Evolutionary conservation across 2,888 invertebrate species (phyloP).

Genomic region (Micropterix aruncella): DNA sequence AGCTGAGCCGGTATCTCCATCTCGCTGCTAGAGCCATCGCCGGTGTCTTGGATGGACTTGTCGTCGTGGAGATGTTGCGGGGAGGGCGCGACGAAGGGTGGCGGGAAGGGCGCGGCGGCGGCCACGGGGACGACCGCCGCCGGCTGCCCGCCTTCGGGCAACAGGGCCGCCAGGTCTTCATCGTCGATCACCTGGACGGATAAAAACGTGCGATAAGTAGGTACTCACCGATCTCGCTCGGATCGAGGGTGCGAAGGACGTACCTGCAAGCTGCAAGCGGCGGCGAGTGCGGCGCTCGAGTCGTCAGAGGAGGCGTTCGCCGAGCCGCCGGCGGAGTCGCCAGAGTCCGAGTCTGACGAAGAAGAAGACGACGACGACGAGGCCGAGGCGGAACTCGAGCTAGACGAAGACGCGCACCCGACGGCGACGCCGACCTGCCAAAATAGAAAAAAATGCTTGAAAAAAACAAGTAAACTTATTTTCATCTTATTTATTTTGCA

Average conservation of each 20-base stretch:
- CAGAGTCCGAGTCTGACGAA: constrained; percentile 26
- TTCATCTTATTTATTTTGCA: no score
- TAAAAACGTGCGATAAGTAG: not conserved
- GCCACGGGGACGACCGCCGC: constrained; percentile 14
- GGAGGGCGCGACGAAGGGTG: constrained; percentile 31
- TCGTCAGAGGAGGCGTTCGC: constrained; percentile 31
- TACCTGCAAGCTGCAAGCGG: constrained; percentile 41
- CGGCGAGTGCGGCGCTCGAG: constrained; percentile 40
- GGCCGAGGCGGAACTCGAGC: constrained; percentile 28
- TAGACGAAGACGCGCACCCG: constrained; percentile 23
- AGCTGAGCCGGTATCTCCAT: constrained; percentile 61
- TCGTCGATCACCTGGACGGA: constrained; percentile 56
- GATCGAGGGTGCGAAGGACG: no score
- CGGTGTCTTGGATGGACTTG: constrained; percentile 36
- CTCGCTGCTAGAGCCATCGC: constrained; percentile 55
- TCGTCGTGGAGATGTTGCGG: constrained; percentile 29
- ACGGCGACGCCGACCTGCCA: not conserved
- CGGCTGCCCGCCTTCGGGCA: constrained; percentile 53
- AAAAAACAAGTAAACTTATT: no score
- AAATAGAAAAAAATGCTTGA: not conserved
- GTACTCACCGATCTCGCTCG: no score
- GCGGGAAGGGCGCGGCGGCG: constrained; percentile 41
- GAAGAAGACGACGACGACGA: constrained; percentile 34
- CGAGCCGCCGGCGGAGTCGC: constrained; percentile 19
- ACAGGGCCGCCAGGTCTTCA: constrained; percentile 63